Base-by-base conservation (phyloP, 2,113 vertebrate species). In the Rhagologus leucostigma region DNA sequence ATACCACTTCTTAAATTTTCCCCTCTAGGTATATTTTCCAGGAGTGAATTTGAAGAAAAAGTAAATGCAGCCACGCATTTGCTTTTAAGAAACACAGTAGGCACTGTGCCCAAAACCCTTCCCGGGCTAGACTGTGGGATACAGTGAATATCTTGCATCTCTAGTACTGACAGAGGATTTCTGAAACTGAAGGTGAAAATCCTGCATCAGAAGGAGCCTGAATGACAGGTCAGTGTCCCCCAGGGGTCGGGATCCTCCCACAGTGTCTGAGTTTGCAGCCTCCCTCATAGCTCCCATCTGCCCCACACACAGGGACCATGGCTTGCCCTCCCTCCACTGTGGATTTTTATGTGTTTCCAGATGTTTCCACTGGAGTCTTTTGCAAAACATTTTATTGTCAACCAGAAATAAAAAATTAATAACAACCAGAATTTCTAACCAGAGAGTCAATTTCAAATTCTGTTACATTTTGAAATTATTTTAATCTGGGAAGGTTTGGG, bases 391-490 rank as follows among this genome's bases (percentile, higher is more conserved):
- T 75, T 89, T 50, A 26, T 47, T 81, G 71, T 78, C 73, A 84
- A 52, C 67, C 60, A 75, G 84, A 93, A 95, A 84, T 47, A 97
- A 96, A 97, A 83, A 97, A 96, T 90, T 90, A 97, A 50, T 88
- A 97, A 76, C 84, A 97, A 95, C 93, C 91, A 96, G 95, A 97
- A 95, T 93, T 96, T 96, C 62, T 69, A 89, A 96, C 82, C 35
- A 60, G 94, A 82, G 35, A 90, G 93, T 82, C 35, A 52, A 94
- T 97, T 98, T 91, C 90, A 94, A 96, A 96, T 97, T 93, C 89
- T 94, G 76, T 96, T 84, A 78, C 29, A 69, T 86, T 95, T 94
- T 95, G 84, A 97, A 96, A 97, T 95, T 85, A 95, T 89, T 97
- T 98, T 97, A 89, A 93, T 96, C 94, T 97, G 91, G 93, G 90